These are phyloP conservation scores for Amaurobius ferox DNA, from an alignment of 2,888 invertebrate species.

Conservation along the genomic window DNA sequence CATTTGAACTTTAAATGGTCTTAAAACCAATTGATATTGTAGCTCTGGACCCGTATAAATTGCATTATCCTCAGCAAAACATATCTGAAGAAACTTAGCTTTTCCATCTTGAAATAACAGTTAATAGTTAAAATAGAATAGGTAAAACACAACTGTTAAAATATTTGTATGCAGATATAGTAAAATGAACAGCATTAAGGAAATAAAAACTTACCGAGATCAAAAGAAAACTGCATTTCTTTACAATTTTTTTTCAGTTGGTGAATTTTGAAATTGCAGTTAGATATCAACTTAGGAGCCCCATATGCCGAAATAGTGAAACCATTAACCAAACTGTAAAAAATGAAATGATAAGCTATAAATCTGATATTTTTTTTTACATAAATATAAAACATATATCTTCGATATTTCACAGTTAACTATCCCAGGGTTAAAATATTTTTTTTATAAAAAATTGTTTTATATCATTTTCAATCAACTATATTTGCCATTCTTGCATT, in stretches of 20 bases:
- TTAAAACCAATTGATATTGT: conserved; percentile 15
- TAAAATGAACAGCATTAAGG: not conserved
- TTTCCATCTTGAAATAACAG: not conserved
- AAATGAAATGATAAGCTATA: not conserved
- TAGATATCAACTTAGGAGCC: not conserved
- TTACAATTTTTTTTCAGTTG: not conserved
- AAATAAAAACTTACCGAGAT: conserved; percentile 23
- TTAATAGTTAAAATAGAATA: not conserved
- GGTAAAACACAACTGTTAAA: no score
- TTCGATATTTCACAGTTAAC: no score
- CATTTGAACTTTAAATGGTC: conserved; percentile 18
- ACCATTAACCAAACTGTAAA: conserved; percentile 30
- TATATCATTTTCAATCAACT: no score
- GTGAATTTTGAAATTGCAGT: conserved; percentile 36
- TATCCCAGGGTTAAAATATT: no score
- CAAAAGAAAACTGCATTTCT: conserved; percentile 33
- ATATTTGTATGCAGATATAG: no score
- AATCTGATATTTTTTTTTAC: no score
- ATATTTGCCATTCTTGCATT: no score
- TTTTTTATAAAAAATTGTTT: no score
- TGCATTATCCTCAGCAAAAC: conserved; percentile 14
- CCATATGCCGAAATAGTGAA: conserved; percentile 18
- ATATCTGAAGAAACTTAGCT: not conserved
- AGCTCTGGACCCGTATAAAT: conserved; percentile 19
- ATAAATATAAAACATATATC: no score